Base-by-base conservation (phyloP, 2,888 invertebrate species). In the Noctua janthe region DNA sequence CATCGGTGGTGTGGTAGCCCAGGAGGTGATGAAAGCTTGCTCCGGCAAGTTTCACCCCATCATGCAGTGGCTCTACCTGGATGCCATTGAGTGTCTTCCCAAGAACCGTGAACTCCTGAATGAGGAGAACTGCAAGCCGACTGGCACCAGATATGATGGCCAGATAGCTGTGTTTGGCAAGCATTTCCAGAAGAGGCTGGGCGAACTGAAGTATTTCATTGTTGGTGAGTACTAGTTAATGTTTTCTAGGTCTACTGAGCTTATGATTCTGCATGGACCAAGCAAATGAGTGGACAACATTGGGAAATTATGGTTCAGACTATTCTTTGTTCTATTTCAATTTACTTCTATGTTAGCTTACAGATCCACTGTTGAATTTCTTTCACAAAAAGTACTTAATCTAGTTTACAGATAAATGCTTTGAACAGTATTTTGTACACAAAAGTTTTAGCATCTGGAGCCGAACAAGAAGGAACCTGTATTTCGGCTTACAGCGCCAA, bases 1-100 rank as follows among this genome's bases (percentile, higher is more conserved):
- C 0, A 98, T 99, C 90, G 99, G 99, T 74, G 99, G 99, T 39
- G 98, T 99, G 78, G 99, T 99, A 10, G 99, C 99, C 47, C 99
- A 99, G 96, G 99, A 99, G 97, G 99, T 98, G n/a, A 98, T 99
- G 98, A 99, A 99, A 97, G 99, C 99, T 0, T 99, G 99, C 95
- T 99, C 99, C 69, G 99, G 99, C 78, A 99, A 99, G 95, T 99
- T 99, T 95, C 98, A 98, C 88, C 99, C 99, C 0, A 98, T 99
- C 85, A 97, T 97, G 91, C 99, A 99, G 93, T 99, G 99, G 98
- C 95, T 99, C 76, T 99, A 99, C 95, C 99, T 99, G 92, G 99
- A 99, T 97, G 99, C 99, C 0, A 97, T 99, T 43, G 99, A 99
- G 95, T 99, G 99, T 94, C 97, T 99, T 86, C 98, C 98, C 0